Conservation (phyloP, 2,888 invertebrate genomes). For the Deilephila elpenor region DNA sequence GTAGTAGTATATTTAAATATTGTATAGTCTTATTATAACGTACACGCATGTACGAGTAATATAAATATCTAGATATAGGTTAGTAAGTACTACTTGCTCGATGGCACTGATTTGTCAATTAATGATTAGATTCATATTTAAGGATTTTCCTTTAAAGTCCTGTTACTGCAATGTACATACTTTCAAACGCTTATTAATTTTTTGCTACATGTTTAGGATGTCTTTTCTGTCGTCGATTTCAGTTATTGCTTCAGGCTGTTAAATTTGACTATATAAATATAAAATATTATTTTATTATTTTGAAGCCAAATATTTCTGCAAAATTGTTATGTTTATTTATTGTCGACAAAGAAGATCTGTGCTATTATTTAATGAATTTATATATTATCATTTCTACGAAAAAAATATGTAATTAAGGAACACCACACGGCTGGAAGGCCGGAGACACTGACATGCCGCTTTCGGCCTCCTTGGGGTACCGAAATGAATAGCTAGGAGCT, state of each 20-base stretch:
- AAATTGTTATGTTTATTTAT: too few species aligned
- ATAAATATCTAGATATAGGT: constrained; percentile 1
- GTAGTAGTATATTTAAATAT: background rate
- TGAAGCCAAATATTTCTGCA: background rate
- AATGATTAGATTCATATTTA: constrained; percentile 79
- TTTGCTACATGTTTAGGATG: constrained; percentile 33
- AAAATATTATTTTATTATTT: too few species aligned
- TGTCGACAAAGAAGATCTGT: too few species aligned
- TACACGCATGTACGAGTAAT: background rate
- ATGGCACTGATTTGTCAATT: constrained; percentile 83
- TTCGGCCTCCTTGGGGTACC: too few species aligned
- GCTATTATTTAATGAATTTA: too few species aligned
- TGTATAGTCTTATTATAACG: background rate
- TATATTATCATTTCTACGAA: too few species aligned
- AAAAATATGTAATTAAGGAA: too few species aligned
- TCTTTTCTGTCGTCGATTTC: background rate
- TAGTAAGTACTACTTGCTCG: constrained; percentile 54
- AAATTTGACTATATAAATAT: too few species aligned
- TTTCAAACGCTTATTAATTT: constrained; percentile 54
- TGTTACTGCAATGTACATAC: constrained; percentile 68
- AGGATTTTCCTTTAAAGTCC: constrained; percentile 74
- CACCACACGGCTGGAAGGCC: too few species aligned
- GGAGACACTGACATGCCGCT: too few species aligned
- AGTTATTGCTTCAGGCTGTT: background rate
- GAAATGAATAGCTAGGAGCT: too few species aligned